Conservation (phyloP, 2,888 invertebrate genomes). For the Phortica magna region DNA sequence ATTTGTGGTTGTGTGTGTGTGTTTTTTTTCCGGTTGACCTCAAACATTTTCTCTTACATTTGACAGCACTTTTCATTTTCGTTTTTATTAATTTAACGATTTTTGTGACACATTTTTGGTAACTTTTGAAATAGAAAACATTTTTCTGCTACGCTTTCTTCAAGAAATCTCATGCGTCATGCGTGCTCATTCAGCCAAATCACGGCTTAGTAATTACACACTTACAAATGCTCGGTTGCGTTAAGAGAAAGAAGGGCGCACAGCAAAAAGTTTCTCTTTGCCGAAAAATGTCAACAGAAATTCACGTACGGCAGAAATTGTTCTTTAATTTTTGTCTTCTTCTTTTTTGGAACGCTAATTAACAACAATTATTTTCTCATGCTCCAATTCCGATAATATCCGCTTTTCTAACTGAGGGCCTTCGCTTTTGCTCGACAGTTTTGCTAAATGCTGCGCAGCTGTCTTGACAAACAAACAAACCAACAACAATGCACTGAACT, state of each 20-base stretch:
- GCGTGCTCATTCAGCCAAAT: slow-evolving; percentile 15
- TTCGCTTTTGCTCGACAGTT: not conserved
- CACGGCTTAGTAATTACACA: slow-evolving; percentile 1
- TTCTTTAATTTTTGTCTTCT: slow-evolving; percentile 5
- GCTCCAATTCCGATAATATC: slow-evolving; percentile 30
- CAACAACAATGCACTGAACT: not conserved
- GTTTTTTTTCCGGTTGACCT: not conserved
- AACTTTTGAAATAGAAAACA: too few species aligned
- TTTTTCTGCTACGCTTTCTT: not conserved
- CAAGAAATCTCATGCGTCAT: not conserved
- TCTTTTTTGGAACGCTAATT: slow-evolving; percentile 16
- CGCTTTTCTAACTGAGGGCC: not conserved
- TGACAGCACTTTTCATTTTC: not conserved
- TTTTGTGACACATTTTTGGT: not conserved
- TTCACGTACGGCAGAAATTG: not conserved
- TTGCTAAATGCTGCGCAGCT: not conserved
- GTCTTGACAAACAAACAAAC: not conserved
- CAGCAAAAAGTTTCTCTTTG: not conserved
- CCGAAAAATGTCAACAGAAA: not conserved
- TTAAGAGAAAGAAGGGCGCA: not conserved
- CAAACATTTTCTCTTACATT: not conserved
- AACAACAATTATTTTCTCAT: slow-evolving; percentile 30
- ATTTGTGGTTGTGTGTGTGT: not conserved
- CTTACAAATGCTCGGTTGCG: not conserved
- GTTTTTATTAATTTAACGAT: not conserved